Evolutionary conservation across 2,888 invertebrate genomes (phyloP), one percentile per base, ranked within the genome.

Genomic region (Epinotia demarniana): DNA sequence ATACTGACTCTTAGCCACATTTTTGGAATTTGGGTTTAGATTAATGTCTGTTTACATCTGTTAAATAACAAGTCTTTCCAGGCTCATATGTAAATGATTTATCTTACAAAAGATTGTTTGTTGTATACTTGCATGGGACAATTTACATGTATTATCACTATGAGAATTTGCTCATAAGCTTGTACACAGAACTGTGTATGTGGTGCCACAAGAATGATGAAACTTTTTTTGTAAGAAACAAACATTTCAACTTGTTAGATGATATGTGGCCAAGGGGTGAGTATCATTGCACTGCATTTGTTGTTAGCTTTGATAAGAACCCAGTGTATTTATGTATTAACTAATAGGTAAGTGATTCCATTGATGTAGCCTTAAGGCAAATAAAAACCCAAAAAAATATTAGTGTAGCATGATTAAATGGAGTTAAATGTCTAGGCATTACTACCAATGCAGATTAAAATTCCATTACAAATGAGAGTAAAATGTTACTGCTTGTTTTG

Each of bases 211-310:
- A 46, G 46, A 13, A 46, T 46, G 13, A 13, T 46, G 12, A 46
- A 46, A 0, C 46, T 46, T 13, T 13, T 46, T 46, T 13, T 13
- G 39, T 39, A 39, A 39, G 39, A 39, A 39, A 39, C 6, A 39
- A 39, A 39, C 39, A 39, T 39, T 39, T 39, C 0, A 9, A 39
- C 16, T 49, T 13, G 5, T n/a, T 1, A n/a, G 53, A n/a, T 53
- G n/a, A n/a, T 53, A 53, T 33, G 53, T 53, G 33, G 33, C 33
- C 0, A 13, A 53, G 18, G 53, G 53, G 53, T 27, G 27, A 57
- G 69, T 80, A 81, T 78, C 77, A 79, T 77, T 80, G 77, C 80
- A 80, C 78, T 78, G 83, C 84, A 84, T 84, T 85, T 84, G 80
- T 80, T 77, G 55, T 77, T 81, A 76, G 79, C 80, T 73, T 79